Conservation (phyloP, 1,140 invertebrate species). For the Acromyrmex echinatior region DNA sequence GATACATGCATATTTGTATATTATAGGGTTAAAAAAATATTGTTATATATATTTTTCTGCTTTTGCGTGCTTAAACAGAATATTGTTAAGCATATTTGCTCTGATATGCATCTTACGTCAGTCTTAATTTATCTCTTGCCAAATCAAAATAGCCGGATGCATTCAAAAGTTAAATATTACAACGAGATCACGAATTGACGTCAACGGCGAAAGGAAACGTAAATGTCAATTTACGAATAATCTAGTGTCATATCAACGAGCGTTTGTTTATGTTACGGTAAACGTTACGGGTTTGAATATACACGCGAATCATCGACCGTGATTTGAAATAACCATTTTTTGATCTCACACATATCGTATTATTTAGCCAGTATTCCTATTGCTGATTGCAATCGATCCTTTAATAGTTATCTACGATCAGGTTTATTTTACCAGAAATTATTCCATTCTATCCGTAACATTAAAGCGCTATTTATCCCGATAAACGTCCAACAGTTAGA, state of each 20-base stretch:
- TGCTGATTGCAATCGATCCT: neutral
- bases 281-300: slow-evolving; percentile 3
- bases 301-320: neutral
- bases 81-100: slow-evolving; percentile 2
- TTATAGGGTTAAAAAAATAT: neutral
- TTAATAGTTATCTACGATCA: neutral
- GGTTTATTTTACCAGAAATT: slow-evolving; percentile 14
- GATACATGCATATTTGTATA: neutral
- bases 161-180: slow-evolving; percentile 44
- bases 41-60: neutral
- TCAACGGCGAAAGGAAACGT: slow-evolving; percentile 41
- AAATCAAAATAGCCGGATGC: slow-evolving; percentile 3
- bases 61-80: neutral
- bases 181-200: slow-evolving; percentile 40
- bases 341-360: neutral
- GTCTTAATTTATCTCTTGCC: slow-evolving; percentile 33
- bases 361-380: neutral
- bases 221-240: slow-evolving; percentile 46
- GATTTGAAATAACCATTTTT: neutral
- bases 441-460: neutral
- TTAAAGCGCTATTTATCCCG: neutral
- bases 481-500: neutral
- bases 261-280: slow-evolving; percentile 18
- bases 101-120: slow-evolving; percentile 38
- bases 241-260: slow-evolving; percentile 30